Base-by-base conservation (phyloP, 1,140 invertebrate species). In the Dendroctonus valens region DNA sequence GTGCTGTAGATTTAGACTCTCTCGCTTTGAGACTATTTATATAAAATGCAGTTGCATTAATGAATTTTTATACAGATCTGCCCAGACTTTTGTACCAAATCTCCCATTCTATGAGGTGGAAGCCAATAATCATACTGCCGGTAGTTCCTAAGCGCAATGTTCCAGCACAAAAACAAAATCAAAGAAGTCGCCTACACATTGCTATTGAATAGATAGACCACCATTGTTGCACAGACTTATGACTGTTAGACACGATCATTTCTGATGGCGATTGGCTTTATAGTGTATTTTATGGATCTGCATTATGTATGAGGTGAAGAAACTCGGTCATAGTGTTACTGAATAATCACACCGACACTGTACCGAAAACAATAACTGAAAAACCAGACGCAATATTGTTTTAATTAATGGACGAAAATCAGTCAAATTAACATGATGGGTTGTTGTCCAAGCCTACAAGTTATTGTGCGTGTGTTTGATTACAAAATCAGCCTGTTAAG, bases 251-350 rank as follows among this genome's bases (percentile, higher is more conserved):
- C 15, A 15, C 50, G 9, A 52, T 52, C 9, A 12, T n/a, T n/a
- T 15, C 9, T 8, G 50, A 15, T 52, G 8, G 50, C 9, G 50
- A 12, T 52, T 52, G 15, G 9, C 15, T 52, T 52, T 52, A 5
- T 52, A 15, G 50, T 8, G 50, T 52, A 9, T 52, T 52, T 52
- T 52, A 52, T 52, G 44, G 44, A 26, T 12, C 50, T 9, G 9
- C 50, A 26, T 52, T n/a, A n/a, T 52, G 11, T 52, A 52, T 15
- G 9, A 15, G 50, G 50, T 15, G 7, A 8, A 8, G 8, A 52
- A 52, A 52, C 50, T 46, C 44, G 44, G 44, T 46, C 44, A 46
- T 2, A 26, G n/a, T 26, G 26, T 26, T 26, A 26, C 3, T 26
- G 26, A 26, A 26, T 3, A 26, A 26, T 26, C 26, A 26, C 26